Evolutionary conservation across 2,797 vertebrate genomes (phyloP).

Genomic region (Schizopygopsis pylzovi): DNA sequence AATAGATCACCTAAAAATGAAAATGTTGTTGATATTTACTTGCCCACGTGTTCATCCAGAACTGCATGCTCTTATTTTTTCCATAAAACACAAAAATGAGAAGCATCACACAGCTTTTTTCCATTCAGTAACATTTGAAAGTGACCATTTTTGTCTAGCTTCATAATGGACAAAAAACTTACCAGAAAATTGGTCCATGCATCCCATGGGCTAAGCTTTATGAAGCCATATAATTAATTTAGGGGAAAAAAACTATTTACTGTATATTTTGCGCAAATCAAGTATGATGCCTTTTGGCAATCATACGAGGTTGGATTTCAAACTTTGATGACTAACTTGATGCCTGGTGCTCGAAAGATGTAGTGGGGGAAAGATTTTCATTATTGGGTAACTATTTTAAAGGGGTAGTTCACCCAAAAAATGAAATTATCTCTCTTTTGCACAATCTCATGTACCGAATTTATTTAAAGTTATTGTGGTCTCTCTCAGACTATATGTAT

Average conservation of each 20-base stretch:
- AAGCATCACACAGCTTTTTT: background rate
- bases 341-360: background rate
- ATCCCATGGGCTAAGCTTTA: background rate
- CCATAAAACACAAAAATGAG: background rate
- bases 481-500: too few species aligned
- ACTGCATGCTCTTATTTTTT: background rate
- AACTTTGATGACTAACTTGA: background rate
- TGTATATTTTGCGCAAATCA: background rate
- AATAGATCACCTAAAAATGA: background rate
- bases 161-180: background rate
- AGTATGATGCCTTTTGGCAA: background rate
- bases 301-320: background rate
- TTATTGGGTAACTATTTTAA: constrained; percentile 6
- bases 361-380: background rate
- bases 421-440: too few species aligned
- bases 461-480: too few species aligned
- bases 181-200: background rate
- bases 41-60: background rate
- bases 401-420: background rate
- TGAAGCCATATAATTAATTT: background rate
- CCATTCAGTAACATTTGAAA: background rate
- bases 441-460: too few species aligned
- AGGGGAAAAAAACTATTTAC: too few species aligned
- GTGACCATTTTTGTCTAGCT: background rate
- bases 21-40: background rate